Conservation (phyloP, 2,113 vertebrate genomes). For the Cygnus atratus region DNA sequence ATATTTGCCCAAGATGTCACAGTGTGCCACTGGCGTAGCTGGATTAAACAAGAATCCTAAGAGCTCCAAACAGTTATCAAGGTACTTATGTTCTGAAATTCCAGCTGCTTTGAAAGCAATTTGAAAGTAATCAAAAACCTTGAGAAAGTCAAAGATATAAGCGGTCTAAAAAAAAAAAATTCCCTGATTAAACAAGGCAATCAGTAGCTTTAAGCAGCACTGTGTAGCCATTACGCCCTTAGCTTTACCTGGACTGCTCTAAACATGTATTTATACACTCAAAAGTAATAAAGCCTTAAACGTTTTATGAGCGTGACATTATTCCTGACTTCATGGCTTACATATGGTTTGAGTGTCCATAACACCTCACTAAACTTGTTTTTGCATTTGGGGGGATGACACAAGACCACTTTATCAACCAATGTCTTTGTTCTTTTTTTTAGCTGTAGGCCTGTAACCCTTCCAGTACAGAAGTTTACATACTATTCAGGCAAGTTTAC, state of each 20-base stretch:
- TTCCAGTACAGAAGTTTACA: not conserved
- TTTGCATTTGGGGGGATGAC: not conserved
- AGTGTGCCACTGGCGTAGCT: not conserved
- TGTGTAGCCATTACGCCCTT: not conserved
- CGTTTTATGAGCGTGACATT: not conserved
- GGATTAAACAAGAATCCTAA: not conserved
- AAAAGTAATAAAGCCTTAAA: not conserved
- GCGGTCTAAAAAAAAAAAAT: not conserved
- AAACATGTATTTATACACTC: not conserved
- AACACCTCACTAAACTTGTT: not conserved
- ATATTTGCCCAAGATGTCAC: not conserved
- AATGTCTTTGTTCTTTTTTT: not conserved
- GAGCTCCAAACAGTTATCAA: not conserved
- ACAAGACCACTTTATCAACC: not conserved
- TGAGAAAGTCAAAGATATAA: not conserved
- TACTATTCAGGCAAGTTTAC: not conserved
- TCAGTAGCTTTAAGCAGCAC: not conserved
- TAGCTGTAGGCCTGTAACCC: not conserved
- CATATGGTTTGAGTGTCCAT: not conserved
- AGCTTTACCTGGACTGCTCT: not conserved
- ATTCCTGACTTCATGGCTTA: not conserved
- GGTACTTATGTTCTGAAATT: not conserved
- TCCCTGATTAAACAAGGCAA: not conserved
- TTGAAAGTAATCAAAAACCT: not conserved
- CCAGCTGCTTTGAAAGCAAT: not conserved